Percentiles rank a stretch among this genome's conserved stretches.
Evolutionary conservation across 2,113 vertebrate genomes (phyloP).

Genomic region (Calidris pygmaea): DNA sequence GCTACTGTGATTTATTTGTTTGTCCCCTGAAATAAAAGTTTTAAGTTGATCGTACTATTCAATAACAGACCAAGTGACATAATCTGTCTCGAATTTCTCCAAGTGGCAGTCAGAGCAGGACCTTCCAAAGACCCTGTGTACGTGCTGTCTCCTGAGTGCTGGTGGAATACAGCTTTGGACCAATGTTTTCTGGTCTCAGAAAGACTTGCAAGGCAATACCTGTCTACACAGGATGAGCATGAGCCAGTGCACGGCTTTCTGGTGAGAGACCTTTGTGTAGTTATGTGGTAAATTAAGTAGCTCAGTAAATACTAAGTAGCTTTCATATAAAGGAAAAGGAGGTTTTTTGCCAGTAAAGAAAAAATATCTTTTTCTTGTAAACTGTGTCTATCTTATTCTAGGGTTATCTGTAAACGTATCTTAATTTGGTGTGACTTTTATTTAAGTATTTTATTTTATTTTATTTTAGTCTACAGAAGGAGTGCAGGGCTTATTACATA

Average conservation of each 20-base stretch:
- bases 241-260: background rate
- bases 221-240: background rate
- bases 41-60: background rate
- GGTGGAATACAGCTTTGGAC: background rate
- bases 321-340: background rate
- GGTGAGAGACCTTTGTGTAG: background rate
- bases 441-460: background rate
- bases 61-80: background rate
- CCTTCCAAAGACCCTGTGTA: background rate
- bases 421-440: background rate
- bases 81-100: background rate
- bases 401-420: background rate
- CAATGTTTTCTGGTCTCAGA: background rate
- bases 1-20: conserved; percentile 9
- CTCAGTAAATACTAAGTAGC: background rate
- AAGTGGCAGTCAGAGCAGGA: conserved; percentile 10
- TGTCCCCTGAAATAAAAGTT: background rate
- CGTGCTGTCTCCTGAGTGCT: background rate
- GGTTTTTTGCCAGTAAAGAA: fast-evolving
- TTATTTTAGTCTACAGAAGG: background rate
- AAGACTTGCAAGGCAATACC: background rate
- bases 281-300: background rate
- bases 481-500: background rate
- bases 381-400: fast-evolving
- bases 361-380: background rate